A percentile compares a stretch with the other conserved stretches of the same genome.
Evolutionary conservation across 2,888 invertebrate genomes (phyloP).

Genomic region (Desoria tigrina): DNA sequence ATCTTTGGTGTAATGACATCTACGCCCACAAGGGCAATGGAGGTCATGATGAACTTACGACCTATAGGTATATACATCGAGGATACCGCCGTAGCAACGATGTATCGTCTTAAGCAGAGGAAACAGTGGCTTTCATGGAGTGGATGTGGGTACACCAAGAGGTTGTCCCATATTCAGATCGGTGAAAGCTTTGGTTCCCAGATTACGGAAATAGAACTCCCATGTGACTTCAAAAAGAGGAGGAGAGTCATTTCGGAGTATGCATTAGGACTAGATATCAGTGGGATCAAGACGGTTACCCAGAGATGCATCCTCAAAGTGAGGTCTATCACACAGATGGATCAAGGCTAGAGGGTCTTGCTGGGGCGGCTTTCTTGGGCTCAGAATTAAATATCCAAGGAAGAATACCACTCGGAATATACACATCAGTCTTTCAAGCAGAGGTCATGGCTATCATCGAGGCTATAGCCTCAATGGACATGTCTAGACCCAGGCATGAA

Average conservation of each 20-base stretch:
- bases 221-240: background rate
- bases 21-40: conserved; percentile 14
- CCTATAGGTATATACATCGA: background rate
- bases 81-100: background rate
- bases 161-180: background rate
- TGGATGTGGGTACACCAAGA: background rate
- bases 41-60: background rate
- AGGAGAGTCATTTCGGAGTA: background rate
- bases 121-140: background rate
- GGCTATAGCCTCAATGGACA: background rate
- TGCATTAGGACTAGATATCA: background rate
- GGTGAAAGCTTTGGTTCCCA: background rate
- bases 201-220: background rate
- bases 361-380: background rate
- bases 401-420: background rate
- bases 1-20: conserved; percentile 5
- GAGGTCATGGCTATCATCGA: background rate
- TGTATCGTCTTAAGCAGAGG: background rate
- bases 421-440: background rate
- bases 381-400: background rate
- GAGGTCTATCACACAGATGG: background rate
- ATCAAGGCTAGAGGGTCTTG: background rate
- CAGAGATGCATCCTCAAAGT: background rate
- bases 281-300: background rate
- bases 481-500: background rate